Percentiles rank a stretch among this genome's conserved stretches.
phyloP scores from a whole-genome alignment of 2,888 invertebrate genomes.

The Platerodrilus igneus region DNA sequence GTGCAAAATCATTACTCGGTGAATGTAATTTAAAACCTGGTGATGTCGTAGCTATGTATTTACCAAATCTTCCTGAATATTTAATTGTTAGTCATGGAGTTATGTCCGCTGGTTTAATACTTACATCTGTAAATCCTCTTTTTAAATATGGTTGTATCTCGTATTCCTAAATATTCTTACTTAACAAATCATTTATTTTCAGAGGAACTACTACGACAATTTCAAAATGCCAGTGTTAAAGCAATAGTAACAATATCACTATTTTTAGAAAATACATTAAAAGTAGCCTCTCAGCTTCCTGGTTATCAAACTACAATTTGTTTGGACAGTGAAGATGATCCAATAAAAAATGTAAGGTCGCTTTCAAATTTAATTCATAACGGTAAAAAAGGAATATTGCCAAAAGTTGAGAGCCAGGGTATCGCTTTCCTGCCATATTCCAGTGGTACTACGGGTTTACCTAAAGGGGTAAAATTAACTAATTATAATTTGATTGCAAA shows the following conservation, averaged over 20 bases:
- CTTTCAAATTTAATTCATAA: conserved; percentile 44
- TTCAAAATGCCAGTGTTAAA: conserved; percentile 58
- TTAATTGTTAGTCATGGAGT: conserved; percentile 62
- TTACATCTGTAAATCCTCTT: conserved; percentile 66
- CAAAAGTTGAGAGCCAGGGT: conserved; percentile 50
- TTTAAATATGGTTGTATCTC: conserved; percentile 58
- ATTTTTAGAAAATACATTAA: conserved; percentile 57
- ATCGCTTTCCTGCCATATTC: conserved; percentile 59
- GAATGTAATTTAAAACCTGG: conserved; percentile 56
- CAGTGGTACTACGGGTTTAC: conserved; percentile 76
- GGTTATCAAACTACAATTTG: conserved; percentile 60
- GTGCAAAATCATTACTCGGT: conserved; percentile 55
- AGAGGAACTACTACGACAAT: conserved; percentile 63
- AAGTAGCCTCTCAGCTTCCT: conserved; percentile 53
- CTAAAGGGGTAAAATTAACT: conserved; percentile 73
- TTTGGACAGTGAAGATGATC: conserved; percentile 58
- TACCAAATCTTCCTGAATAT: conserved; percentile 70
- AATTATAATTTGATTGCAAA: conserved; percentile 60
- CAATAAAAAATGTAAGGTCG: conserved; percentile 43
- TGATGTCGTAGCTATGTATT: conserved; percentile 61
- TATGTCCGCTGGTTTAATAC: conserved; percentile 59
- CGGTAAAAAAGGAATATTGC: conserved; percentile 44
- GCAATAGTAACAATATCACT: conserved; percentile 61
- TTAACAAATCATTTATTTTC: too few relatives aligned
- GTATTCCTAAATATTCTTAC: conserved; percentile 1